Conservation (phyloP, 2,888 invertebrate genomes). For the Trichopoda pennipes region DNA sequence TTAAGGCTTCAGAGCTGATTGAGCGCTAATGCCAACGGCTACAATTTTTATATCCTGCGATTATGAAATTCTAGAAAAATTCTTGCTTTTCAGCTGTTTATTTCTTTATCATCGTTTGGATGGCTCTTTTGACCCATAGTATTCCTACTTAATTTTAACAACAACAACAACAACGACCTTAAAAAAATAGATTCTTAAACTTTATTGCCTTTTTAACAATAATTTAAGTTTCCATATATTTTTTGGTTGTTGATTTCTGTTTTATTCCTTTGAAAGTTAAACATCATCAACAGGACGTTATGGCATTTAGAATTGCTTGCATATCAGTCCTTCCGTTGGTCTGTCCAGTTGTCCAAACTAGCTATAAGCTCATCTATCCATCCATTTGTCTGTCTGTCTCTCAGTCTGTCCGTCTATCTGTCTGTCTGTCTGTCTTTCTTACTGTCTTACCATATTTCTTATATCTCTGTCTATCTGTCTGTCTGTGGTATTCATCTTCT, state of each 20-base stretch:
- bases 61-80: not conserved
- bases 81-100: not conserved
- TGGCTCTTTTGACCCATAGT: slow-evolving; percentile 5
- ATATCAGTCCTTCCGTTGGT: slow-evolving; percentile 59
- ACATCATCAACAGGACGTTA: slow-evolving; percentile 60
- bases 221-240: slow-evolving; percentile 16
- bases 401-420: slow-evolving; percentile 28
- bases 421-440: slow-evolving; percentile 24
- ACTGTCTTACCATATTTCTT: slow-evolving; percentile 44
- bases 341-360: slow-evolving; percentile 13
- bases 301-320: slow-evolving; percentile 43
- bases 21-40: no score
- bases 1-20: no score
- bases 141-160: not conserved
- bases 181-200: slow-evolving; percentile 33
- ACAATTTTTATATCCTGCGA: no score
- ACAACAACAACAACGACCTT: slow-evolving; percentile 17
- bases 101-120: not conserved
- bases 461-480: slow-evolving; percentile 38
- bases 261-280: slow-evolving; percentile 38
- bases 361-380: not conserved
- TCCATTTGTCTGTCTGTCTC: slow-evolving; percentile 16
- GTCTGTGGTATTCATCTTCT: slow-evolving; percentile 34
- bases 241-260: not conserved
- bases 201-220: slow-evolving; percentile 49